Conservation (phyloP, 1,140 invertebrate species). For the Elymnias hypermnestra region DNA sequence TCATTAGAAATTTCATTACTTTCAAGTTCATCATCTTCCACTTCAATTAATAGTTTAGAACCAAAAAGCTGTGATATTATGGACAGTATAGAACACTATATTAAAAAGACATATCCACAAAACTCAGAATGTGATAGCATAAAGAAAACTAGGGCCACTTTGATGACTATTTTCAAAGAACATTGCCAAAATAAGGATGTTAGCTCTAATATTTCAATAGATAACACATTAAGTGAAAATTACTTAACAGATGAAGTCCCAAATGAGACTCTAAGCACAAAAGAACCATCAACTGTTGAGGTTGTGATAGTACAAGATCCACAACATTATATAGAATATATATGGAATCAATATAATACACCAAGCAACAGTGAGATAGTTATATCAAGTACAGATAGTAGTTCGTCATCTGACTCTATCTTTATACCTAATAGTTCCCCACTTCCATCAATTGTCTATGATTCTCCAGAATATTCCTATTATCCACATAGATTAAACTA, state of each 20-base stretch:
- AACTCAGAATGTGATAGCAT: no score
- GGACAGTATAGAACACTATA: neutral
- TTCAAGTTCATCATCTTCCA: neutral
- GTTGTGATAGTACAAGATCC: neutral
- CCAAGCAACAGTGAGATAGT: neutral
- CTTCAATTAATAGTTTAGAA: neutral
- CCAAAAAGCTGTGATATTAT: neutral
- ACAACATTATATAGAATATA: neutral
- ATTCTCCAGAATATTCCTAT: slow-evolving; percentile 51
- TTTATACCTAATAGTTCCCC: neutral
- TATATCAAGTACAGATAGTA: neutral
- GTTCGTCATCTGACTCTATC: neutral
- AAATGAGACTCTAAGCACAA: neutral
- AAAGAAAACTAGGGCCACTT: no score
- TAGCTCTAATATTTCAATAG: no score
- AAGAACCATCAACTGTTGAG: neutral
- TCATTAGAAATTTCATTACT: neutral
- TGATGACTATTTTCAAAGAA: no score
- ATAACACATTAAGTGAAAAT: no score
- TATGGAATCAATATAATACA: neutral
- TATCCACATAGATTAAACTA: slow-evolving; percentile 57
- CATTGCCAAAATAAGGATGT: no score
- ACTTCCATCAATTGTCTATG: slow-evolving; percentile 1
- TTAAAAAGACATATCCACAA: neutral
- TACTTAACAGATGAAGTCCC: no score